Percentiles rank a stretch among this genome's conserved stretches.
These are phyloP conservation scores for Sphaerophoria taeniata DNA, from an alignment of 2,888 invertebrate species.

Conservation along the genomic window DNA sequence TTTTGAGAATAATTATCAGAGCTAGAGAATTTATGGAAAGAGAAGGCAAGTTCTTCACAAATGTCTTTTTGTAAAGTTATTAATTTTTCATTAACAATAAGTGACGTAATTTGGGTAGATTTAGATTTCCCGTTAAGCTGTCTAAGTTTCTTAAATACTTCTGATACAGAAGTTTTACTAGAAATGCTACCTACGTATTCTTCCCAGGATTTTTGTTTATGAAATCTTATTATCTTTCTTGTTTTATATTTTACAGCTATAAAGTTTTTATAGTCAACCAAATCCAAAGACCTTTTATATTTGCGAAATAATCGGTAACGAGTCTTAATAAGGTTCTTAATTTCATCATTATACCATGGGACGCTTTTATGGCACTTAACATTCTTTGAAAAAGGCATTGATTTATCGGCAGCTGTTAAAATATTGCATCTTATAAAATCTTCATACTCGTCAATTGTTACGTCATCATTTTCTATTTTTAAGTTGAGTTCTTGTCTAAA, in stretches of 20 bases:
- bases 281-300: not conserved
- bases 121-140: not conserved
- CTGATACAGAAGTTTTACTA: not conserved
- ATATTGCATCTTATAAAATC: not conserved
- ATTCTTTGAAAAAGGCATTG: not conserved
- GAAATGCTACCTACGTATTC: constrained; percentile 12
- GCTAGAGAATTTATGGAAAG: not conserved
- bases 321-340: not conserved
- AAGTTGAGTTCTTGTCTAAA: not conserved
- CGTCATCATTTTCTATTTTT: not conserved
- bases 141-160: constrained; percentile 10
- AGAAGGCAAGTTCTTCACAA: not conserved
- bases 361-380: not conserved
- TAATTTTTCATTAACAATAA: not conserved
- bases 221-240: not conserved
- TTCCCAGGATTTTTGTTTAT: constrained; percentile 15
- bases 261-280: not conserved
- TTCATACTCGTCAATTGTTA: not conserved
- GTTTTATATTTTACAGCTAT: not conserved
- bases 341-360: constrained; percentile 9
- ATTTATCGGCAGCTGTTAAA: not conserved
- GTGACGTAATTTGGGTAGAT: not conserved
- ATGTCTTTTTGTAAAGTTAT: constrained; percentile 17
- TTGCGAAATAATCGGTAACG: not conserved
- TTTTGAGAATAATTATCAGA: constrained; percentile 5